phyloP scores from a whole-genome alignment of 2,797 vertebrate genomes.

The Chrosomus eos region DNA sequence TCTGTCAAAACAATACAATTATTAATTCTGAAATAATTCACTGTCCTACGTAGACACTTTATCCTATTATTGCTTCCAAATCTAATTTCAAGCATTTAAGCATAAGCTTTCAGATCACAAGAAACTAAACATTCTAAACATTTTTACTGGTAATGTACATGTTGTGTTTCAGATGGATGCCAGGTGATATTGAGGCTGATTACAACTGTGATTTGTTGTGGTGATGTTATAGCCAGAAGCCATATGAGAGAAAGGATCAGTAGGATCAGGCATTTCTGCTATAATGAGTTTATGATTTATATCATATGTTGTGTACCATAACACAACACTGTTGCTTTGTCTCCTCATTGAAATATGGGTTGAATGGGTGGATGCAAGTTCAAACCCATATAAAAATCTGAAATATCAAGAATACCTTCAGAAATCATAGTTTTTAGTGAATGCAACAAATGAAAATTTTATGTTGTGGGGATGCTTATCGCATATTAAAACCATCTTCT shows the following conservation, averaged over 20 bases:
- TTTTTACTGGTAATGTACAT: background rate
- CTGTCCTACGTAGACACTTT: background rate
- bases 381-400: background rate
- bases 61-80: background rate
- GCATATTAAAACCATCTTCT: slow-evolving; percentile 8
- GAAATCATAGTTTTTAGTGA: background rate
- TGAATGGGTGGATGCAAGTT: background rate
- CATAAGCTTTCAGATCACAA: background rate
- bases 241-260: slow-evolving; percentile 3
- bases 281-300: slow-evolving; percentile 14
- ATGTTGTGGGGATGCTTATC: background rate
- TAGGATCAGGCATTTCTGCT: slow-evolving; percentile 4
- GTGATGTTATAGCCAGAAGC: slow-evolving; percentile 15
- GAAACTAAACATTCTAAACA: background rate
- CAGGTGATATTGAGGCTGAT: background rate
- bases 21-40: background rate
- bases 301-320: slow-evolving; percentile 9
- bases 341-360: background rate
- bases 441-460: background rate
- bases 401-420: slow-evolving; percentile 11
- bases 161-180: background rate
- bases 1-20: background rate
- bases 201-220: slow-evolving; percentile 8
- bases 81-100: slow-evolving; percentile 11
- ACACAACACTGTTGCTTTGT: background rate